Conservation (phyloP, 2,888 invertebrate species). For the Noctua comes region DNA sequence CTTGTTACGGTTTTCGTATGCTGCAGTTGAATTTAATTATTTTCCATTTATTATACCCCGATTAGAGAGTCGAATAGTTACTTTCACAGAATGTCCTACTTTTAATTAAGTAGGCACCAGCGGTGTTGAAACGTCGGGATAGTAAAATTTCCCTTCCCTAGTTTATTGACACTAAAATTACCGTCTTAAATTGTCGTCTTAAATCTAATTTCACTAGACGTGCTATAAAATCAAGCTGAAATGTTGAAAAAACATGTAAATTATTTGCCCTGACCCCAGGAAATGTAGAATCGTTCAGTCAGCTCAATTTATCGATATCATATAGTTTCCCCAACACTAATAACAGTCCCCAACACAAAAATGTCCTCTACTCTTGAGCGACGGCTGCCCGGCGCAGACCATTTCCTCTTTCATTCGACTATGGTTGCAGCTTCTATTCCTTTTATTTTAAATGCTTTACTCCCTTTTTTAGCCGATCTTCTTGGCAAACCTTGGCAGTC, state of each 20-base stretch:
- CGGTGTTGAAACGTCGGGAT: conserved; percentile 1
- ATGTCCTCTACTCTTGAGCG: conserved; percentile 65
- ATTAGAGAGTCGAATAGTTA: conserved; percentile 19
- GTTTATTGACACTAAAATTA: conserved; percentile 34
- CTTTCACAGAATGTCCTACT: conserved; percentile 27
- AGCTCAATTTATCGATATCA: conserved; percentile 57
- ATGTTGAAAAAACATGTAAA: conserved; percentile 16
- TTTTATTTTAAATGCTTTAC: conserved; percentile 53
- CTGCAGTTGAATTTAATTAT: conserved; percentile 13
- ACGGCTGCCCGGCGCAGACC: conserved; percentile 65
- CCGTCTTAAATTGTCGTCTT: too few species aligned
- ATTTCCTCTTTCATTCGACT: conserved; percentile 64
- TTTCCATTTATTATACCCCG: conserved; percentile 21
- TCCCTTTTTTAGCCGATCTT: conserved; percentile 15
- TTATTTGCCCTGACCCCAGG: conserved; percentile 10
- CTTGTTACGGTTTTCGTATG: conserved; percentile 39
- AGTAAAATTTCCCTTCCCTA: conserved; percentile 8
- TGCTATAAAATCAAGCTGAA: conserved; percentile 17
- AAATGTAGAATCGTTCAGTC: conserved; percentile 18
- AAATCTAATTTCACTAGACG: conserved; percentile 38
- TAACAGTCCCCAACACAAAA: conserved; percentile 41
- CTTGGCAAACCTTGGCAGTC: too few species aligned
- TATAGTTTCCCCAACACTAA: conserved; percentile 59
- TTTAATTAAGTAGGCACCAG: conserved; percentile 34
- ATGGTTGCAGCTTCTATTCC: conserved; percentile 53